These are phyloP conservation scores for Eupelmus urozonus DNA, from an alignment of 2,888 invertebrate genomes.

Conservation along the genomic window DNA sequence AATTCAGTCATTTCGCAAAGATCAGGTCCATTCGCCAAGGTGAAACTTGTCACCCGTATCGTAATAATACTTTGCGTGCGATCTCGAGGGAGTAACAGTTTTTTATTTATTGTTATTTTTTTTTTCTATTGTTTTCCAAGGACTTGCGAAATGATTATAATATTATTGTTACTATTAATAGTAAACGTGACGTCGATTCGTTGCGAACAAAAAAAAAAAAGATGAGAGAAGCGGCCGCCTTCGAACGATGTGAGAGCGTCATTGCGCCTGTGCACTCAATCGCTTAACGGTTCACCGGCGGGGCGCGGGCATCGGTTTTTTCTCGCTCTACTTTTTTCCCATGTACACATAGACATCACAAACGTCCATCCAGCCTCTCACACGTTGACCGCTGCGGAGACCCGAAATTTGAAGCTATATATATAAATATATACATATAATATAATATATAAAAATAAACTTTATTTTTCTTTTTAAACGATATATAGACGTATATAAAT, in stretches of 20 bases:
- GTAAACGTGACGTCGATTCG: constrained; percentile 57
- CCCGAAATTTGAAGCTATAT: constrained; percentile 40
- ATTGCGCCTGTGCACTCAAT: constrained; percentile 57
- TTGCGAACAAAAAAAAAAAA: constrained; percentile 47
- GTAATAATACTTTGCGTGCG: constrained; percentile 43
- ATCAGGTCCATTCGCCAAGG: constrained; percentile 48
- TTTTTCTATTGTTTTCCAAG: constrained; percentile 48
- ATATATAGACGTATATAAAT: constrained; percentile 26
- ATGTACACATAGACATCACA: constrained; percentile 26
- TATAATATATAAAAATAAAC: neutral
- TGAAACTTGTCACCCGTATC: constrained; percentile 54
- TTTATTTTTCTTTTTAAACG: constrained; percentile 41
- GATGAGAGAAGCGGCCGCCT: constrained; percentile 23
- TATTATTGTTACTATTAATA: constrained; percentile 59
- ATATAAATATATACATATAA: constrained; percentile 25
- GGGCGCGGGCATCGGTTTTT: constrained; percentile 58
- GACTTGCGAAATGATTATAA: constrained; percentile 55
- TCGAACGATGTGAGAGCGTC: constrained; percentile 43
- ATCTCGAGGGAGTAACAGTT: constrained; percentile 42
- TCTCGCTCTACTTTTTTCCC: constrained; percentile 58
- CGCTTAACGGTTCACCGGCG: constrained; percentile 58
- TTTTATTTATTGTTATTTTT: too few relatives aligned
- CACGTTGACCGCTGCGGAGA: constrained; percentile 32
- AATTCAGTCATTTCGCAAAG: constrained; percentile 53
- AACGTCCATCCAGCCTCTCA: constrained; percentile 41